Percentiles rank a stretch among this genome's conserved stretches.
These are phyloP conservation scores for Manis crassicaudata DNA, from an alignment of 2,797 vertebrate genomes.

Conservation along the genomic window DNA sequence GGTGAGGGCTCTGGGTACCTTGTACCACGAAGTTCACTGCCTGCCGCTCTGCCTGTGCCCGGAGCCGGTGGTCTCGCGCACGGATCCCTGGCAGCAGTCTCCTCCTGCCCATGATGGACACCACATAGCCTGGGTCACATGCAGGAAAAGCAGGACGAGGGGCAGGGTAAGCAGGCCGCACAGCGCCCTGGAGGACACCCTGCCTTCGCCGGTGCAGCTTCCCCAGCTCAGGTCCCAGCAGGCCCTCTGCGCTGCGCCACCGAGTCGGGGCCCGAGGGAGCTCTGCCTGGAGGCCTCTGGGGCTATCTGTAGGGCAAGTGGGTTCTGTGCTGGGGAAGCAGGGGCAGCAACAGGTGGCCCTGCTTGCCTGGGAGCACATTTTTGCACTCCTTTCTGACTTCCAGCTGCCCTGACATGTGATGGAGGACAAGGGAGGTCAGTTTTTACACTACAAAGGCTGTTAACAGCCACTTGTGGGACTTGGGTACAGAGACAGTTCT, in stretches of 20 bases:
- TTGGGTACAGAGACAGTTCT: neutral
- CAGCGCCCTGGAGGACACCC: rapidly evolving
- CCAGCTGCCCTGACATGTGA: neutral
- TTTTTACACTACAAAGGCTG: neutral
- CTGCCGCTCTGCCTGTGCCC: slow-evolving; percentile 94
- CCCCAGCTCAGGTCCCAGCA: neutral
- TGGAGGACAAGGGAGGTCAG: neutral
- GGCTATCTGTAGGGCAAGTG: rapidly evolving
- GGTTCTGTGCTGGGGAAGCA: neutral
- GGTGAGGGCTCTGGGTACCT: slow-evolving; percentile 84
- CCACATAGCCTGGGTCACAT: slow-evolving; percentile 88
- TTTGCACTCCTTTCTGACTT: neutral
- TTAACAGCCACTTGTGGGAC: neutral
- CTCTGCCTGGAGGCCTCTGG: neutral
- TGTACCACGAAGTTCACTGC: slow-evolving; percentile 97
- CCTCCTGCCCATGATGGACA: slow-evolving; percentile 93
- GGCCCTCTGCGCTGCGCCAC: neutral
- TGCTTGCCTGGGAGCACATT: no score
- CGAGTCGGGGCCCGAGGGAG: rapidly evolving
- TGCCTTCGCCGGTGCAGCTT: rapidly evolving
- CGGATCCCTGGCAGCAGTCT: slow-evolving; percentile 90
- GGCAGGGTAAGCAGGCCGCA: rapidly evolving
- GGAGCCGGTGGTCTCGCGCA: slow-evolving; percentile 87
- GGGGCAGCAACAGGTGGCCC: rapidly evolving
- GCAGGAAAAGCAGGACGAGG: neutral